phyloP scores from a whole-genome alignment of 1,140 invertebrate species.

The Ylistrum balloti region DNA sequence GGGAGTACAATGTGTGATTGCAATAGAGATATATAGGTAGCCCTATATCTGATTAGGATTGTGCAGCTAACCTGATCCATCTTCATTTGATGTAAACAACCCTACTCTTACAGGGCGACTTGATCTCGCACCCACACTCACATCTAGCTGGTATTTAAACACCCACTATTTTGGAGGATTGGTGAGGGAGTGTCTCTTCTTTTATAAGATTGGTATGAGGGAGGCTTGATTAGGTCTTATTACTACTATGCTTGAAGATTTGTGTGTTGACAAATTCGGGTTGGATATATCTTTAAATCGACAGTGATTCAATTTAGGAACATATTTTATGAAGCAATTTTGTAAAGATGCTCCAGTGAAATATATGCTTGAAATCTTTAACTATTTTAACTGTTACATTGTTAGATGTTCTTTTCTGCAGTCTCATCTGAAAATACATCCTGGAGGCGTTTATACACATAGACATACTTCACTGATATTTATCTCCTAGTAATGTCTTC shows the following conservation, averaged over 20 bases:
- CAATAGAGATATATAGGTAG: not conserved
- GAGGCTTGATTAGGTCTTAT: not conserved
- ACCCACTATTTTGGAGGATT: not conserved
- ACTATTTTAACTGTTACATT: too few relatives aligned
- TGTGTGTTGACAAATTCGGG: not conserved
- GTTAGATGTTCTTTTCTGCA: too few relatives aligned
- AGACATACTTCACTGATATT: too few relatives aligned
- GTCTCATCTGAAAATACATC: too few relatives aligned
- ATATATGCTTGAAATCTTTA: too few relatives aligned
- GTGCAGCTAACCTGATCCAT: conserved; percentile 7
- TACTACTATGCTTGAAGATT: not conserved
- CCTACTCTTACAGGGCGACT: not conserved
- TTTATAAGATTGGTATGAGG: not conserved
- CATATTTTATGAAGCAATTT: too few relatives aligned
- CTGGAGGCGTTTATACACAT: too few relatives aligned
- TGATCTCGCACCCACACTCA: not conserved
- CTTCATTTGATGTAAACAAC: conserved; percentile 35
- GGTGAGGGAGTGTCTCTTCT: not conserved
- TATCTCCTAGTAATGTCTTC: too few relatives aligned
- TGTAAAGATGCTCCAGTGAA: too few relatives aligned
- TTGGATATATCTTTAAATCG: not conserved
- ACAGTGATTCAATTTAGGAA: too few relatives aligned
- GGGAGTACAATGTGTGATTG: not conserved
- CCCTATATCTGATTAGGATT: not conserved
- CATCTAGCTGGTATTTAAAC: not conserved